These are phyloP conservation scores for Gambusia affinis DNA, from an alignment of 2,113 vertebrate species.

Conservation along the genomic window DNA sequence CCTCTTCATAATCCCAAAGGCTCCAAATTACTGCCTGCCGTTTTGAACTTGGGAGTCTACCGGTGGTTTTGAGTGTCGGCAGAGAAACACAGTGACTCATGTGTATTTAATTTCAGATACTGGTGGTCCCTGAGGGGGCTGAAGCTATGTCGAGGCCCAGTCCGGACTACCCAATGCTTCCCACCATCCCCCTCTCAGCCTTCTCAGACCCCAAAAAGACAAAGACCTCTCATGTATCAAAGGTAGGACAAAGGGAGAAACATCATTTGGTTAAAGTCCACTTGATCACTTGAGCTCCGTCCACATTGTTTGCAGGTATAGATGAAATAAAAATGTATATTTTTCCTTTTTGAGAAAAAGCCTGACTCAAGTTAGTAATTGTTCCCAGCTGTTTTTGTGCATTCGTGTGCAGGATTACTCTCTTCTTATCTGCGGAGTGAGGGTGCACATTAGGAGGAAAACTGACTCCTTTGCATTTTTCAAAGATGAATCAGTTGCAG, in stretches of 20 bases:
- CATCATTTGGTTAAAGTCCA: neutral
- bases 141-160: constrained; percentile 94
- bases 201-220: constrained; percentile 99
- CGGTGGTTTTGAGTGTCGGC: neutral
- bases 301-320: neutral
- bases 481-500: constrained; percentile 5
- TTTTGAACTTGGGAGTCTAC: neutral
- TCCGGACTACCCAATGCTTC: constrained; percentile 97
- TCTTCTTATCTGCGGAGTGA: constrained; percentile 10
- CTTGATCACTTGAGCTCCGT: neutral
- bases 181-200: constrained; percentile 97
- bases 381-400: constrained; percentile 43
- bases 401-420: constrained; percentile 35
- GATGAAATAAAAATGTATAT: constrained; percentile 16
- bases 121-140: constrained; percentile 96
- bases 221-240: constrained; percentile 94
- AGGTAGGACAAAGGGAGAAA: constrained; percentile 81
- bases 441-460: constrained; percentile 16
- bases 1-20: neutral
- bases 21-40: neutral
- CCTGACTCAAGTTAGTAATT: constrained; percentile 38
- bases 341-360: constrained; percentile 8
- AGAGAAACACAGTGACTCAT: neutral
- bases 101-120: constrained; percentile 80
- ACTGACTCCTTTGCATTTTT: constrained; percentile 18